phyloP scores from a whole-genome alignment of 2,797 vertebrate genomes.

The Crypturellus tataupa region DNA sequence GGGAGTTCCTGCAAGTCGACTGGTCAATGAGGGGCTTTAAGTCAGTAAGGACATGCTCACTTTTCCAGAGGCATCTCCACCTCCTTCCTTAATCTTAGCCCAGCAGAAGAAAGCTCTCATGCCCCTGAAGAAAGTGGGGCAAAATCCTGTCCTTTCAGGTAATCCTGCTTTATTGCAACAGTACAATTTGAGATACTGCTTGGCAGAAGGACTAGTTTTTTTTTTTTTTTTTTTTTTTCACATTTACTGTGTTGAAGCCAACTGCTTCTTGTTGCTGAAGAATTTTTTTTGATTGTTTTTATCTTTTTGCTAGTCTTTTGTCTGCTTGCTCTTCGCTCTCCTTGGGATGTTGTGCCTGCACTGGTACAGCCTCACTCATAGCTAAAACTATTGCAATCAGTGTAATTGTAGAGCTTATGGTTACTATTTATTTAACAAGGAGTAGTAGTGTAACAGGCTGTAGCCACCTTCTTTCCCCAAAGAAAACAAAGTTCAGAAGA shows the following conservation, averaged over 20 bases:
- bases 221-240: neutral
- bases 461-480: neutral
- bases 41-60: neutral
- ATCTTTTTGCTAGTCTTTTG: neutral
- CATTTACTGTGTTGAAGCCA: neutral
- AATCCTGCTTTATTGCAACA: neutral
- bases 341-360: neutral
- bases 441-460: neutral
- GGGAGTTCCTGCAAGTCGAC: neutral
- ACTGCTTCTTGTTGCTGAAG: neutral
- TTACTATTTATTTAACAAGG: neutral
- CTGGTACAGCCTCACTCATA: neutral
- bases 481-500: neutral
- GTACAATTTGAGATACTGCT: neutral
- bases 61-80: neutral
- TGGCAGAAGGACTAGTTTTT: neutral
- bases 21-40: neutral
- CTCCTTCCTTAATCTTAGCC: neutral
- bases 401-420: neutral
- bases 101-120: neutral
- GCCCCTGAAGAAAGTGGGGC: neutral
- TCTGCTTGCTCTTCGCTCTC: neutral
- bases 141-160: neutral
- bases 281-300: accelerated
- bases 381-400: neutral